Evolutionary conservation across 1,140 invertebrate species (phyloP).

Genomic region (Trichonephila clavata): DNA sequence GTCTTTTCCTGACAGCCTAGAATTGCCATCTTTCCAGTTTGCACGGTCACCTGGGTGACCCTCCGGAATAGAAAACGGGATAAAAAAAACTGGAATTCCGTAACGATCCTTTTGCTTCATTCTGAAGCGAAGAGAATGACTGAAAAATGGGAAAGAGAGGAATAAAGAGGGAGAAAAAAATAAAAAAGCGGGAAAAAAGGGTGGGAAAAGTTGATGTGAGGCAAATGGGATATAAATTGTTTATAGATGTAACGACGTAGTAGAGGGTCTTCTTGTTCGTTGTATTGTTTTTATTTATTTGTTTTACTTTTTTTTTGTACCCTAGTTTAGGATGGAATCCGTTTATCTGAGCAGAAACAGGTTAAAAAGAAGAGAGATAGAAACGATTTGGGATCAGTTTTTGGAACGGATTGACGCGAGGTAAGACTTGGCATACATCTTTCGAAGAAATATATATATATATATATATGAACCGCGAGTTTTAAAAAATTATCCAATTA

Average conservation of each 20-base stretch:
- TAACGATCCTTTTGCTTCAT: conserved; percentile 38
- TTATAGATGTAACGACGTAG: conserved; percentile 59
- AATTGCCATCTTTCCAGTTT: conserved; percentile 72
- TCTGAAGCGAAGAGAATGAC: neutral
- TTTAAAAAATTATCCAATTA: too few relatives aligned
- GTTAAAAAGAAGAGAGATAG: neutral
- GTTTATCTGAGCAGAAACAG: neutral
- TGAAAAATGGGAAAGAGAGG: neutral
- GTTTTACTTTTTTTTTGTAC: neutral
- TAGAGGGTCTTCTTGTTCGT: neutral
- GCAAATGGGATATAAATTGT: conserved; percentile 68
- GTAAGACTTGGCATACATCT: too few relatives aligned
- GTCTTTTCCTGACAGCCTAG: conserved; percentile 60
- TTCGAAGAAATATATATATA: too few relatives aligned
- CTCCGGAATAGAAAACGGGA: conserved; percentile 7
- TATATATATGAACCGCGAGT: too few relatives aligned
- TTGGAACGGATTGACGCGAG: too few relatives aligned
- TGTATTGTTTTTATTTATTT: neutral
- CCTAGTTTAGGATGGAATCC: neutral
- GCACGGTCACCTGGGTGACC: conserved; percentile 70
- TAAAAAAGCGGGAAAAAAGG: neutral
- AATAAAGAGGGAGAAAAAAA: neutral
- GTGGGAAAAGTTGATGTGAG: conserved; percentile 51
- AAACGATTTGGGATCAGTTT: neutral
- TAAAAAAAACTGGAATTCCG: conserved; percentile 58